Conservation (phyloP, 2,113 vertebrate species). For the Pimephales promelas region DNA sequence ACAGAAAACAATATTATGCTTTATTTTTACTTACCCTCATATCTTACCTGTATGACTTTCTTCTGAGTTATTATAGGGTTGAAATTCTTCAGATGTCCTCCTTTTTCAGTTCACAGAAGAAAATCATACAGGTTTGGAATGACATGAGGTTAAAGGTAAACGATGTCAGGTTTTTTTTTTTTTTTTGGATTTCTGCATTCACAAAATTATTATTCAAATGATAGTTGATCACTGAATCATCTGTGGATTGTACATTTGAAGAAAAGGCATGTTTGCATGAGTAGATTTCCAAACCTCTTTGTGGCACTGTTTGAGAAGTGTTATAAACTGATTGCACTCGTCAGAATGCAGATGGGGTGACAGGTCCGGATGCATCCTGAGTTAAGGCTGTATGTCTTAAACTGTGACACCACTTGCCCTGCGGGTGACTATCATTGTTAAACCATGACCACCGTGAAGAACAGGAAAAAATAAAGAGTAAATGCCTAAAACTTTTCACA, state of each 20-base stretch:
- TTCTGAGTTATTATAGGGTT: background rate
- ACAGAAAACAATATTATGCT: background rate
- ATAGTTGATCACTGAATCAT: background rate
- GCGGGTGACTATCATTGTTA: background rate
- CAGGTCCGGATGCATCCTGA: constrained; percentile 91
- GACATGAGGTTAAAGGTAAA: background rate
- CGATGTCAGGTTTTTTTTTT: background rate
- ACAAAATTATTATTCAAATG: background rate
- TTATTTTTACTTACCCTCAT: background rate
- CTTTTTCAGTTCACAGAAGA: background rate
- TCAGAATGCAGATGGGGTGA: constrained; percentile 92
- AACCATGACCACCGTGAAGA: background rate
- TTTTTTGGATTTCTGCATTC: background rate
- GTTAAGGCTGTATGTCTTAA: constrained; percentile 65
- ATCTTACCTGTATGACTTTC: background rate
- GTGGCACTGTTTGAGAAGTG: constrained; percentile 86
- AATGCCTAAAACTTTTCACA: background rate
- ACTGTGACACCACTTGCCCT: constrained; percentile 43
- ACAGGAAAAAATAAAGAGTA: background rate
- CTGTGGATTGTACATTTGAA: background rate
- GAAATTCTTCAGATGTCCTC: background rate
- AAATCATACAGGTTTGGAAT: background rate
- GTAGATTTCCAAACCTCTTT: constrained; percentile 65
- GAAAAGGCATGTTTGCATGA: background rate
- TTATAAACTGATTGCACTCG: constrained; percentile 90